A percentile compares a stretch with the other conserved stretches of the same genome.
Evolutionary conservation across 2,113 vertebrate genomes (phyloP).

Genomic region (Tenebrosternarchus preto): DNA sequence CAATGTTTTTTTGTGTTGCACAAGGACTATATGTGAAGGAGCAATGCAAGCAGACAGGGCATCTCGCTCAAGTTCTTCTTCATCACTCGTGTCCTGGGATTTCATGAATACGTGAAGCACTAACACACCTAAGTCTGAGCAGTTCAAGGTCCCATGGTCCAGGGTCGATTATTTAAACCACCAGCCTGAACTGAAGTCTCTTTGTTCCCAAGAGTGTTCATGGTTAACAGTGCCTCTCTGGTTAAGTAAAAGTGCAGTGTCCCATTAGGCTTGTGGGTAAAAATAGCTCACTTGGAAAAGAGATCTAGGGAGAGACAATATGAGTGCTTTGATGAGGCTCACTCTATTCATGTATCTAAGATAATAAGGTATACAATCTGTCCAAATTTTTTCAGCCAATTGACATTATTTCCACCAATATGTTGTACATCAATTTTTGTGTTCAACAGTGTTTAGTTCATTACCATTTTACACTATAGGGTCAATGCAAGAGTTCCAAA

Average conservation of each 20-base stretch:
- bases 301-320: constrained; percentile 36
- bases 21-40: too few relatives aligned
- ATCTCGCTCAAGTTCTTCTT: too few relatives aligned
- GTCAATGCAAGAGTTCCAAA: too few relatives aligned
- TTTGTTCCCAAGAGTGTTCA: constrained; percentile 29
- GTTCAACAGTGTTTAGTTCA: too few relatives aligned
- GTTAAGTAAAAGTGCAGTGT: constrained; percentile 47
- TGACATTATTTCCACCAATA: constrained; percentile 11
- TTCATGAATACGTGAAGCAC: background rate
- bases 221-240: constrained; percentile 41
- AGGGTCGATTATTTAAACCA: constrained; percentile 4
- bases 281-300: constrained; percentile 44
- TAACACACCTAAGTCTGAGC: background rate
- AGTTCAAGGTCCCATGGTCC: background rate
- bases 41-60: too few relatives aligned
- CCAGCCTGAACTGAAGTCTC: constrained; percentile 28
- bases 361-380: background rate
- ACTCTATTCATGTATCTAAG: constrained; percentile 21
- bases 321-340: constrained; percentile 12
- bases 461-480: background rate
- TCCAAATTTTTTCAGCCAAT: background rate
- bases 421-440: too few relatives aligned
- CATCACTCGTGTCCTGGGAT: background rate
- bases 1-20: too few relatives aligned
- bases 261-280: constrained; percentile 47